Evolutionary conservation across 2,888 invertebrate species (phyloP).

Genomic region (Erebia epiphron): DNA sequence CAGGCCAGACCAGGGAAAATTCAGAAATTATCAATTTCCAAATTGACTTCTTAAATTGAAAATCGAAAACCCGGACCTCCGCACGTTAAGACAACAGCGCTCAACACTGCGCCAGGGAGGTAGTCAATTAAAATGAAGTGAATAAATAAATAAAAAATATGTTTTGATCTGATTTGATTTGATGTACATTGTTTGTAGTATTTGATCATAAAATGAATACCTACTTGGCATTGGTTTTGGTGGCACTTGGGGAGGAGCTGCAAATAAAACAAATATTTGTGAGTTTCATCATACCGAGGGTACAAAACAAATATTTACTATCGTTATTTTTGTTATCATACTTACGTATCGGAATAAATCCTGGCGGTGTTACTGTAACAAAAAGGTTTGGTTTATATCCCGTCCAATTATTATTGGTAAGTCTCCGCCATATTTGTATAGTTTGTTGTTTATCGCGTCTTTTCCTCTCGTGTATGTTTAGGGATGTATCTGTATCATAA

Average conservation of each 20-base stretch:
- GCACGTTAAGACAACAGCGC: no score
- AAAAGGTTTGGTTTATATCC: slow-evolving; percentile 26
- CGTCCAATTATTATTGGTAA: slow-evolving; percentile 17
- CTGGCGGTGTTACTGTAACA: slow-evolving; percentile 42
- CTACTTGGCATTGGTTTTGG: slow-evolving; percentile 39
- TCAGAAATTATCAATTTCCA: no score
- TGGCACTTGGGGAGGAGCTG: slow-evolving; percentile 40
- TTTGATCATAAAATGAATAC: slow-evolving; percentile 28
- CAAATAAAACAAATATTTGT: slow-evolving; percentile 33
- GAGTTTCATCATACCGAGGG: neutral
- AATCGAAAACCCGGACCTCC: no score
- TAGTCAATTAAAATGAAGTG: no score
- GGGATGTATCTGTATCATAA: slow-evolving; percentile 11
- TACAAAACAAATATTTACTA: slow-evolving; percentile 20
- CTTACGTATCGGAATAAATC: slow-evolving; percentile 41
- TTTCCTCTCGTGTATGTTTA: slow-evolving; percentile 16
- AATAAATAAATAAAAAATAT: no score
- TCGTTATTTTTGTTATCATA: slow-evolving; percentile 20
- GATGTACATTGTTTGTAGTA: neutral
- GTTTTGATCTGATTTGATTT: no score
- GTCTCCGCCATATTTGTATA: slow-evolving; percentile 8
- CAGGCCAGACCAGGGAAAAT: no score
- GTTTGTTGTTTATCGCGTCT: slow-evolving; percentile 12
- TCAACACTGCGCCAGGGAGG: no score
- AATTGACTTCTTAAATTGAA: no score